Evolutionary conservation across 2,888 invertebrate species (phyloP).

Genomic region (Harpalus rubripes): DNA sequence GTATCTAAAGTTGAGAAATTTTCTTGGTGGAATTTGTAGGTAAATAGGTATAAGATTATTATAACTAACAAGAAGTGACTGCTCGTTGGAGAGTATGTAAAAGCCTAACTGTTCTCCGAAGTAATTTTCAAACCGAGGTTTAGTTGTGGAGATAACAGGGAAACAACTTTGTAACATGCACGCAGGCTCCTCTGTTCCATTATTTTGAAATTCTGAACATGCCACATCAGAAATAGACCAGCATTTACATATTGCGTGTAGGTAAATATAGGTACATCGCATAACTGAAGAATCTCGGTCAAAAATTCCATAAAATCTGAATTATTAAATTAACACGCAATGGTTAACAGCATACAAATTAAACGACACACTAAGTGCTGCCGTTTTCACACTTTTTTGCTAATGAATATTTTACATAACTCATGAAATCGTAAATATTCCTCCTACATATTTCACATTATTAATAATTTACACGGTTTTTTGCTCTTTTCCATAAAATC

Average conservation of each 20-base stretch:
- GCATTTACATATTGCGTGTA: constrained; percentile 65
- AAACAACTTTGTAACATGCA: constrained; percentile 52
- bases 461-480: background rate
- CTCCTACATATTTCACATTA: background rate
- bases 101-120: constrained; percentile 21
- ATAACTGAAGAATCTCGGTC: constrained; percentile 49
- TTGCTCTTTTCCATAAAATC: background rate
- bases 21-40: background rate
- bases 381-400: constrained; percentile 54
- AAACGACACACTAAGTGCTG: constrained; percentile 32
- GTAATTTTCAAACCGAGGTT: constrained; percentile 43
- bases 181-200: constrained; percentile 26
- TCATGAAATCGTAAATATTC: constrained; percentile 21
- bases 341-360: constrained; percentile 45
- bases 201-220: constrained; percentile 58
- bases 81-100: background rate
- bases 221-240: constrained; percentile 60
- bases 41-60: background rate
- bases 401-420: constrained; percentile 37
- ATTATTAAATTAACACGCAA: constrained; percentile 65
- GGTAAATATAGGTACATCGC: constrained; percentile 61
- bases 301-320: constrained; percentile 65
- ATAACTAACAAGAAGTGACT: background rate
- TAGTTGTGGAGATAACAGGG: constrained; percentile 39
- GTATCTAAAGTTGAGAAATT: background rate